Conservation (phyloP, 2,113 vertebrate genomes). For the Anoplopoma fimbria region DNA sequence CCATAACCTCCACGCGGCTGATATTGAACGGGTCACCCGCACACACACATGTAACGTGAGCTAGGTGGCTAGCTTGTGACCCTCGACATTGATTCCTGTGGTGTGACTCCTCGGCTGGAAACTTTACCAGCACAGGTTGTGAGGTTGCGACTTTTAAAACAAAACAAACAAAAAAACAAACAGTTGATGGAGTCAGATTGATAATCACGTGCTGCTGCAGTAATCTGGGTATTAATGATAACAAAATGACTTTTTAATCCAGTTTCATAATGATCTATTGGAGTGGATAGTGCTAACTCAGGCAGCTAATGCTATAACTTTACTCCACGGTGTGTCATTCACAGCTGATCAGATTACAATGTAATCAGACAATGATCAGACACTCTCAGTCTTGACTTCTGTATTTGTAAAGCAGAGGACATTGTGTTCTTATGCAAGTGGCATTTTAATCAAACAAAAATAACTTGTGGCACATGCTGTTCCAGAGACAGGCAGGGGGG, state of each 20-base stretch:
- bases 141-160: background rate
- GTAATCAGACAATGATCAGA: too few relatives aligned
- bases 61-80: constrained; percentile 73
- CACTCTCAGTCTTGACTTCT: background rate
- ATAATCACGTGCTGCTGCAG: rapidly evolving
- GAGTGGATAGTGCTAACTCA: constrained; percentile 29
- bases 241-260: background rate
- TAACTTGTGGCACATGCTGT: background rate
- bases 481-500: background rate
- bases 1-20: background rate
- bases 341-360: background rate
- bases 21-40: background rate
- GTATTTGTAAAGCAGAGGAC: background rate
- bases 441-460: background rate
- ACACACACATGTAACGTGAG: constrained; percentile 28
- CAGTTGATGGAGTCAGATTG: background rate
- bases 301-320: constrained; percentile 48
- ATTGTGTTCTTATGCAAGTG: background rate
- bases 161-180: background rate
- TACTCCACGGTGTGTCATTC: background rate
- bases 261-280: background rate
- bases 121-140: constrained; percentile 12
- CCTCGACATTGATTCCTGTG: constrained; percentile 73
- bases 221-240: background rate
- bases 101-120: constrained; percentile 32